Evolutionary conservation across 2,113 vertebrate species (phyloP).

Genomic region (Channa maculata): DNA sequence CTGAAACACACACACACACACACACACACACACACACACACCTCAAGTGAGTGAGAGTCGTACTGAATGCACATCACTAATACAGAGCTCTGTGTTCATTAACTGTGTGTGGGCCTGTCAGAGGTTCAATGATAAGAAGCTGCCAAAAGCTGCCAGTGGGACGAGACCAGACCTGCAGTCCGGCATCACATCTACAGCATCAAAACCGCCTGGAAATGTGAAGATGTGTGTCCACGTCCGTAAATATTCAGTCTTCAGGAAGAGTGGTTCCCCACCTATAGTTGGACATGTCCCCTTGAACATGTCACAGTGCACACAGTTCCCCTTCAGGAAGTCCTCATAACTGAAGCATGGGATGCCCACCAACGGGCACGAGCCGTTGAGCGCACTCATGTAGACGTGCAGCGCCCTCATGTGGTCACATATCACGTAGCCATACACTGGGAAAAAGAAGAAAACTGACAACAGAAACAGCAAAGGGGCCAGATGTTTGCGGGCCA

Average conservation of each 20-base stretch:
- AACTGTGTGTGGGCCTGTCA: too few relatives aligned
- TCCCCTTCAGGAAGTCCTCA: slow-evolving; percentile 87
- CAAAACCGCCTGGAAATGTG: too few relatives aligned
- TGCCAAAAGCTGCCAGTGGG: slow-evolving; percentile 13
- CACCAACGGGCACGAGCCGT: slow-evolving; percentile 81
- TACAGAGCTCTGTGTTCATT: neutral
- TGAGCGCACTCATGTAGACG: slow-evolving; percentile 91
- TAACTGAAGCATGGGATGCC: slow-evolving; percentile 91
- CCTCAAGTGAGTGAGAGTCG: neutral
- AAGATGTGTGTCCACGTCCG: too few relatives aligned
- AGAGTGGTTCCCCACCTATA: slow-evolving; percentile 73
- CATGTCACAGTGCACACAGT: slow-evolving; percentile 85
- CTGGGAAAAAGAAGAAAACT: slow-evolving; percentile 83
- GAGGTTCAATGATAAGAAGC: slow-evolving; percentile 26
- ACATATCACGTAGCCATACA: slow-evolving; percentile 91
- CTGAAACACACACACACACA: slow-evolving; percentile 72
- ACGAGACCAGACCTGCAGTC: slow-evolving; percentile 3
- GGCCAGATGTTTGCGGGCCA: slow-evolving; percentile 2
- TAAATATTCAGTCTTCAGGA: too few relatives aligned
- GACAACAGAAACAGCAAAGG: slow-evolving; percentile 66
- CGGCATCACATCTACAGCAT: neutral
- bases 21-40: slow-evolving; percentile 17
- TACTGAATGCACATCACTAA: neutral
- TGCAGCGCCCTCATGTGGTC: slow-evolving; percentile 97
- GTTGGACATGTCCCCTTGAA: slow-evolving; percentile 87